Percentiles rank a stretch among this genome's conserved stretches.
Evolutionary conservation across 2,797 vertebrate genomes (phyloP).

Genomic region (Siniperca scherzeri): DNA sequence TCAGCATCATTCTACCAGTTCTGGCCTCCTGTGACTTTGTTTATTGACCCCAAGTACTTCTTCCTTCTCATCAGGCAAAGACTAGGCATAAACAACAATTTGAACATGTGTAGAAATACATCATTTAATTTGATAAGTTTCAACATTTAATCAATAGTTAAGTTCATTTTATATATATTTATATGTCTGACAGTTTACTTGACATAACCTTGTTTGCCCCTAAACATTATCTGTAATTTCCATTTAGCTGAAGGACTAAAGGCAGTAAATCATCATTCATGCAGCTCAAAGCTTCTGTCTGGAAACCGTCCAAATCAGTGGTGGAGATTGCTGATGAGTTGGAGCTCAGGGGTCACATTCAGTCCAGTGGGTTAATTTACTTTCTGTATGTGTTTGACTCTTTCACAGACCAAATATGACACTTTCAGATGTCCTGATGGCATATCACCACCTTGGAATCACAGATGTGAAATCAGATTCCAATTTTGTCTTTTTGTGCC

Average conservation of each 20-base stretch:
- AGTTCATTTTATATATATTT: not conserved
- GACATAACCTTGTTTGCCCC: conserved; percentile 15
- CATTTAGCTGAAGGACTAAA: conserved; percentile 30
- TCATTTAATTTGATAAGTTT: not conserved
- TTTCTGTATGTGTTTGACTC: conserved; percentile 28
- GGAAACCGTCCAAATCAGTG: conserved; percentile 55
- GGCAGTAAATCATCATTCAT: conserved; percentile 46
- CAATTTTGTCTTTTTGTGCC: not conserved
- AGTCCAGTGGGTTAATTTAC: conserved; percentile 66
- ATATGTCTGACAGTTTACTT: not conserved
- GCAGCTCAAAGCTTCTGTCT: conserved; percentile 54
- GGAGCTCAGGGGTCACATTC: conserved; percentile 56
- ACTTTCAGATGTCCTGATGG: not conserved
- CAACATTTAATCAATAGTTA: not conserved
- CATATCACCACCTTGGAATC: not conserved
- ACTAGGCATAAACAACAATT: not conserved
- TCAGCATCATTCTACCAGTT: not conserved
- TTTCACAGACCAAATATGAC: conserved; percentile 30
- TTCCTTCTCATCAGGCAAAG: not conserved
- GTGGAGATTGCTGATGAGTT: conserved; percentile 58
- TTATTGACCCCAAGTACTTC: not conserved
- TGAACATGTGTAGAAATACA: not conserved
- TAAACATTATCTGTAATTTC: conserved; percentile 36
- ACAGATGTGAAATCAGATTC: conserved; percentile 1
- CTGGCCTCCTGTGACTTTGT: not conserved